Evolutionary conservation across 2,797 vertebrate species (phyloP), one percentile per base, ranked within the genome.

Genomic region (Micromesistius poutassou): DNA sequence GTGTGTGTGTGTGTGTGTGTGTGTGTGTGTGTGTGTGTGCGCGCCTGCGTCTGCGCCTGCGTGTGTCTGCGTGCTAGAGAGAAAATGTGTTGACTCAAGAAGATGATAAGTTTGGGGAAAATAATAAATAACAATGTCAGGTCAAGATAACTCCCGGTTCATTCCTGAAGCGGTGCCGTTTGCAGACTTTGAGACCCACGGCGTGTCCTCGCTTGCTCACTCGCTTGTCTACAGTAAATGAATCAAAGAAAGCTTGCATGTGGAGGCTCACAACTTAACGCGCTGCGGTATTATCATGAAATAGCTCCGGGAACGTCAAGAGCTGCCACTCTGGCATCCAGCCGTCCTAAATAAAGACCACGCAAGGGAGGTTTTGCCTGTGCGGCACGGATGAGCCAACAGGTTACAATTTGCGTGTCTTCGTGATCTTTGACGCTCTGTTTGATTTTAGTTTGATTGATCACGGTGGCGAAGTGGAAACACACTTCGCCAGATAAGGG

Each of bases 21-120:
- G 46, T 50, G 46, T 50, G 46, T 50, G 3, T 22, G 46, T 50
- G 16, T 50, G 16, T 50, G 46, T 50, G 46, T 50, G 16, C 19
- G 46, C 19, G 46, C 30, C 25, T 55, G 22, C 0, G 50, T 22
- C 19, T 73, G 82, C 66, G 25, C 1, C 28, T 55, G 46, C 13
- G 19, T 33, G 46, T 71, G 68, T 70, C 8, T 4, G 50, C 6
- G 50, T 55, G 55, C 7, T 1, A 62, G 55, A 25, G 55, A 62
- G 55, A n/a, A 62, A 62, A 62, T n/a, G 2, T 74, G 76, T 68
- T 68, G 62, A 68, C 62, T 68, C 62, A 68, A 68, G 62, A 28
- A 68, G 62, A 68, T 28, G 22, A 62, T 22, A 68, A 2, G n/a
- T 68, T 12, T 68, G 62, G 62, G 25, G 55, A 68, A 4, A 68